These are phyloP conservation scores for Sanderia malayensis DNA, from an alignment of 30 jellyfish, hydroid and myxozoan species.

Conservation along the genomic window DNA sequence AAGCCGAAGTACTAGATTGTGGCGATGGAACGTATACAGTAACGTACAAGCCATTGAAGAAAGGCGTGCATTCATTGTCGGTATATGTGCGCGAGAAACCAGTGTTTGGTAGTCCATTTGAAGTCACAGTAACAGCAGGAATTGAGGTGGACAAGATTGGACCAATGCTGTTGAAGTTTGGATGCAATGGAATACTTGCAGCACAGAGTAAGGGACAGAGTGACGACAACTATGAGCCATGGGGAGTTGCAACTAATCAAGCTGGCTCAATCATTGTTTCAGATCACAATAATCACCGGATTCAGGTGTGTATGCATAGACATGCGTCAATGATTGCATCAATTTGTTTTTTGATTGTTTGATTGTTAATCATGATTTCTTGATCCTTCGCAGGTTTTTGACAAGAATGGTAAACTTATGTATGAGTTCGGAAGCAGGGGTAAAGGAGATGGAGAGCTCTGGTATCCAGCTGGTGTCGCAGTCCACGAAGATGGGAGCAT, in stretches of 20 bases:
- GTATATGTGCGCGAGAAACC: constrained; percentile 80
- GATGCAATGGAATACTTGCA: constrained; percentile 71
- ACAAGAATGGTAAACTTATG: constrained; percentile 80
- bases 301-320: constrained; percentile 70
- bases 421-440: constrained; percentile 92
- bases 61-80: constrained; percentile 62
- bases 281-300: constrained; percentile 89
- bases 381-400: constrained; percentile 71
- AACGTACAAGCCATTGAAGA: constrained; percentile 62
- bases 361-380: no score
- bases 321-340: no score
- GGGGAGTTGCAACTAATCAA: constrained; percentile 87
- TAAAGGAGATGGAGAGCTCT: constrained; percentile 89
- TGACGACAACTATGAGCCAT: constrained; percentile 96
- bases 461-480: constrained; percentile 98
- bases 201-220: constrained; percentile 42
- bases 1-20: constrained; percentile 73
- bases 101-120: constrained; percentile 82
- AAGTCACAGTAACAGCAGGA: constrained; percentile 82
- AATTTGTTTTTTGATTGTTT: no score
- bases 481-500: constrained; percentile 75
- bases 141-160: constrained; percentile 80
- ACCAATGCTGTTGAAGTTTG: constrained; percentile 84
- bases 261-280: constrained; percentile 71
- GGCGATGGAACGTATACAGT: constrained; percentile 76